phyloP scores from a whole-genome alignment of 1,140 invertebrate genomes.

The Antheraea mylitta region DNA sequence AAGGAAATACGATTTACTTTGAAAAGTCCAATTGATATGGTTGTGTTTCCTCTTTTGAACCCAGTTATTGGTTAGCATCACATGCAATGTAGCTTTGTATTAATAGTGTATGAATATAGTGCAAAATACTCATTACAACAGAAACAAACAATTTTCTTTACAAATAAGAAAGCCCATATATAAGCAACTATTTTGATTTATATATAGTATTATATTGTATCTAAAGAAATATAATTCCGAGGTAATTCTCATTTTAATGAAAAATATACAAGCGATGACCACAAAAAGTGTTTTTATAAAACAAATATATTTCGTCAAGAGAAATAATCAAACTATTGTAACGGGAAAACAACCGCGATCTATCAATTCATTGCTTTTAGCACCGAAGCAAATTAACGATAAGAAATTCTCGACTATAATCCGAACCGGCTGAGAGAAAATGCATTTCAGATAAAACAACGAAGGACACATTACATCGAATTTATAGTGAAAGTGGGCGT shows the following conservation, averaged over 20 bases:
- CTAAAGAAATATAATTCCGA: neutral
- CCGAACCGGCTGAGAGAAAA: neutral
- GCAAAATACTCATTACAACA: no score
- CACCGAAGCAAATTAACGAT: neutral
- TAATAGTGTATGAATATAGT: no score
- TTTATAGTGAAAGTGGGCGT: neutral
- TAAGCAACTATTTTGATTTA: no score
- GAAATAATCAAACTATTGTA: neutral
- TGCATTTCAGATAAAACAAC: neutral
- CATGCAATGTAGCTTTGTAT: no score
- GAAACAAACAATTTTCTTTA: no score
- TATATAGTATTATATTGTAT: neutral
- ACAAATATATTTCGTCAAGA: neutral
- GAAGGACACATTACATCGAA: neutral
- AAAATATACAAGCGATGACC: no score
- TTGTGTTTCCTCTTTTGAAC: no score
- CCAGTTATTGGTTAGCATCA: no score
- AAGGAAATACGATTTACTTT: no score
- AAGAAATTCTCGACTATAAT: neutral
- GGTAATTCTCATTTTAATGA: neutral
- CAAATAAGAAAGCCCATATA: no score
- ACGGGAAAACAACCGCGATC: neutral
- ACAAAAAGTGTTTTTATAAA: neutral
- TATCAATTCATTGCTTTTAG: neutral
- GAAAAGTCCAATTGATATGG: no score